Conservation (phyloP, 2,797 vertebrate genomes). For the Peromyscus eremicus region DNA sequence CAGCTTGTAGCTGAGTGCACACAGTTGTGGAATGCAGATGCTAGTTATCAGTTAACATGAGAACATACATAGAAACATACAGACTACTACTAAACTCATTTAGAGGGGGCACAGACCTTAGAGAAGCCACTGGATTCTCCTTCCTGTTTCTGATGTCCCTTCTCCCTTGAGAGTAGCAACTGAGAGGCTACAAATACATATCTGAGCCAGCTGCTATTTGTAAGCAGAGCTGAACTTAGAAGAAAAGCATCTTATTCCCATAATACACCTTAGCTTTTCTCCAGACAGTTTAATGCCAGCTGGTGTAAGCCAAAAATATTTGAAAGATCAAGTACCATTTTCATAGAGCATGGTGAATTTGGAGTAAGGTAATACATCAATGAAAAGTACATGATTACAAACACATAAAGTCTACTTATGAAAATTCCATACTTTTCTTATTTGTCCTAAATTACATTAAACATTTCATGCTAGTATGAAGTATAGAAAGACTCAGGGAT, state of each 20-base stretch:
- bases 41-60: not conserved
- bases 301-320: not conserved
- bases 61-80: not conserved
- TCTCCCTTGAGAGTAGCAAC: not conserved
- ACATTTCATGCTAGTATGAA: not conserved
- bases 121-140: not conserved
- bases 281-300: not conserved
- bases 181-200: not conserved
- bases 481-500: not conserved
- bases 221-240: not conserved
- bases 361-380: not conserved
- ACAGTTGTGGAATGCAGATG: not conserved
- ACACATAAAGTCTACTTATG: not conserved
- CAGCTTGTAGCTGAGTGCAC: not conserved
- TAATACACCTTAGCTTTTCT: not conserved
- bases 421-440: not conserved
- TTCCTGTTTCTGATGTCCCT: accelerated
- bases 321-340: constrained; percentile 7
- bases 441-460: not conserved
- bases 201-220: not conserved
- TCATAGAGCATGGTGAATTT: not conserved
- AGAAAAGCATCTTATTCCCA: not conserved
- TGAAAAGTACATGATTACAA: not conserved
- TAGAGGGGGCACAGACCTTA: accelerated
- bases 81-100: not conserved